Evolutionary conservation across 1,140 invertebrate genomes (phyloP), one percentile per base, ranked within the genome.

Genomic region (Trichonephila inaurata): DNA sequence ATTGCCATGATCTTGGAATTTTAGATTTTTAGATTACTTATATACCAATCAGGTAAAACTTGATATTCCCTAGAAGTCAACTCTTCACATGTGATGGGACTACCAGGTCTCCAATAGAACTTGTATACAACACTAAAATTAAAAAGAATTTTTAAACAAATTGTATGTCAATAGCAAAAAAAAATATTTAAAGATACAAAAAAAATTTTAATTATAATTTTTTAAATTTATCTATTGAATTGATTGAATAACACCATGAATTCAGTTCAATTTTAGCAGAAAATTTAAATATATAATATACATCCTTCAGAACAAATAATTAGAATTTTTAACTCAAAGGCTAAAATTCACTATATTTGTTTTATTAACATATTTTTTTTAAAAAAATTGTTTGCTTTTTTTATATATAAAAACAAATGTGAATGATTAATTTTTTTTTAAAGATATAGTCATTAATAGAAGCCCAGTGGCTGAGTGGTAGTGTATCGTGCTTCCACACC

Each of bases 31-130:
- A 87, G 40, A 61, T 94, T 94, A 69, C 51, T 81, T 21, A 94
- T 95, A 94, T 96, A 96, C 96, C 96, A 96, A 21, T 95, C 94
- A n/a, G 96, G 96, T 40, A 96, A 94, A 90, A 96, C 95, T 24
- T 94, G 62, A 91, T 95, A 95, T 14, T 95, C 89, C 33, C 95
- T 87, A 40, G 92, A 60, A 2, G 66, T 82, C 44, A 95, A 86
- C 86, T 94, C 94, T 85, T 94, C 95, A 85, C 95, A 95, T n/a
- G 72, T 83, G 33, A 96, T 94, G 24, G 95, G 94, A 24, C 94
- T 83, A 7, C 95, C 93, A 62, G 96, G 95, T 19, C 95, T 72
- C 95, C 95, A 96, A 14, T 95, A 94, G 94, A 97, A 96, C 92
- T 96, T 95, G 85, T 96, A 96, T 21, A 96, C 95, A 62, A 94